These are phyloP conservation scores for Porites evermanni DNA, from an alignment of 92 coral and sea anemone genomes.

Conservation along the genomic window DNA sequence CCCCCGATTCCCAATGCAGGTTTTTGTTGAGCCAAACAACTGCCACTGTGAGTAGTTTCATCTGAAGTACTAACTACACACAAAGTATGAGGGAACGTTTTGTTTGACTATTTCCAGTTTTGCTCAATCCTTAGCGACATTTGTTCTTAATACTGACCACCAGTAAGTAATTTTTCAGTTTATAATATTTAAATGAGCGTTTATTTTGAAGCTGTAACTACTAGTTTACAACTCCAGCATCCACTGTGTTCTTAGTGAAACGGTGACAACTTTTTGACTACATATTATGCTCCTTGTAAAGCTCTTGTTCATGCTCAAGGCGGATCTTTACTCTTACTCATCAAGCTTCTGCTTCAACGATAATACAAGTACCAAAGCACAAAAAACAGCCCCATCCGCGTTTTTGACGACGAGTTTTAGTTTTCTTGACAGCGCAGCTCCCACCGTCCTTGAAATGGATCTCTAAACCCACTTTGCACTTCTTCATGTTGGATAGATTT, in stretches of 20 bases:
- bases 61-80: no score
- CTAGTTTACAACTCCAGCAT: not conserved
- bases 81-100: no score
- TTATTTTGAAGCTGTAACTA: not conserved
- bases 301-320: not conserved
- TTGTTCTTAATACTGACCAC: not conserved
- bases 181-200: conserved; percentile 21
- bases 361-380: not conserved
- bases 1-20: no score
- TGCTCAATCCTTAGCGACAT: not conserved
- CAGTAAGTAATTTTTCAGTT: not conserved
- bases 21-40: no score
- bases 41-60: no score
- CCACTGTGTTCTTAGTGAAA: not conserved
- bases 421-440: not conserved
- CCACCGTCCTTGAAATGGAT: not conserved
- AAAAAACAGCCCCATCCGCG: not conserved
- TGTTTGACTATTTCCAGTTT: no score
- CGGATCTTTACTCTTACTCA: not conserved
- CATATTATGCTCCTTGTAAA: not conserved
- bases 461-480: conserved; percentile 11
- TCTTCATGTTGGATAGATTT: not conserved
- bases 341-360: not conserved
- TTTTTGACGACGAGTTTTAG: not conserved
- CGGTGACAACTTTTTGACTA: not conserved